Base-by-base conservation (phyloP, 2,888 invertebrate species). In the Drosophila robusta region DNA sequence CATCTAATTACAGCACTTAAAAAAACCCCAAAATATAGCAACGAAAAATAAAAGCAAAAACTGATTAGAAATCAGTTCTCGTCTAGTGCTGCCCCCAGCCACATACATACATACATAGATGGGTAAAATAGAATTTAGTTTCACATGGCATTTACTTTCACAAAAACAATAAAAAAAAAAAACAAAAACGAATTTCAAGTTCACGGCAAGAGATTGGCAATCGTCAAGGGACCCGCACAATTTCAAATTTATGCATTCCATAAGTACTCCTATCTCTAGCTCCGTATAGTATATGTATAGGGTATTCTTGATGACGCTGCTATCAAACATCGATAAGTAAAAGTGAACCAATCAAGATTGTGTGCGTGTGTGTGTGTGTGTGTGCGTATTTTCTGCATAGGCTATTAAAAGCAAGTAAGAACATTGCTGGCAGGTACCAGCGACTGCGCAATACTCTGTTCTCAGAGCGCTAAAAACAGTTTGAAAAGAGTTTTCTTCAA, bases 11-110 rank as follows among this genome's bases (percentile, higher is more conserved):
- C 65, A 42, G 60, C 80, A 67, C 61, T 61, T 56, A 24, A 58
- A 57, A 57, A 50, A 34, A 42, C 14, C 38, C 34, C 42, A 54
- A 36, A 38, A 32, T 3, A 69, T 32, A 5, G 6, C 34, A 56
- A 22, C 12, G 47, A 39, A 39, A 16, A 16, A 45, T 12, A 26
- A 4, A 41, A 51, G 36, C 11, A 36, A 45, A 22, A 44, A n/a
- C 82, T 78, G 81, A 87, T 83, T 89, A 84, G 89, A 87, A 83
- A 89, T 89, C 89, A 49, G 67, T 69, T 65, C 71, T 66, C 66
- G 89, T 61, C 16, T 0, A 8, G 16, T 24, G 32, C 11, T 29
- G 26, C 26, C 26, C 26, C 26, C 26, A 29, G 26, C 26, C 26
- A 29, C 26, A 29, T 8, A 29, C 11, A 2, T 9, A 32, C 18